Conservation (phyloP, 2,888 invertebrate species). For the Tenthredo scrophulariae region DNA sequence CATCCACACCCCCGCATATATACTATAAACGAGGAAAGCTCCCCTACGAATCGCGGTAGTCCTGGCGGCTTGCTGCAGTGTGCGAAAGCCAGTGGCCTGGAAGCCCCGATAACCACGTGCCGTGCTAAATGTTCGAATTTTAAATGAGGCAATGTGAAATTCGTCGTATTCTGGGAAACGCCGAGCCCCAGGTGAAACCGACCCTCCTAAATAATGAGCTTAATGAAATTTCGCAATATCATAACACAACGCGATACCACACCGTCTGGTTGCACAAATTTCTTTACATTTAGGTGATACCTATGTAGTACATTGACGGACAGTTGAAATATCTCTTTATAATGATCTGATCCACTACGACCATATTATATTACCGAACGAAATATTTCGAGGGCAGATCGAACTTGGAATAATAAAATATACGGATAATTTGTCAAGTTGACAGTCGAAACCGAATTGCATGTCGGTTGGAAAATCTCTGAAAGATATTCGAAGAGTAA, state of each 20-base stretch:
- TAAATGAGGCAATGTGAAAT: slow-evolving; percentile 56
- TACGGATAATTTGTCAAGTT: slow-evolving; percentile 23
- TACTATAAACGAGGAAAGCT: slow-evolving; percentile 29
- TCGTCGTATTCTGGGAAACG: slow-evolving; percentile 14
- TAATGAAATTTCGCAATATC: slow-evolving; percentile 2
- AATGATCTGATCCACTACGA: not conserved
- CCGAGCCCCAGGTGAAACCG: not conserved
- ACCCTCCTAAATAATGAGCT: not conserved
- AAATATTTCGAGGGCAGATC: not conserved
- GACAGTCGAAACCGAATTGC: slow-evolving; percentile 13
- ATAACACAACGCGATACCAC: not conserved
- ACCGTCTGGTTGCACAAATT: not conserved
- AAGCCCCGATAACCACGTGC: slow-evolving; percentile 69
- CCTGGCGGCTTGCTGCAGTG: slow-evolving; percentile 29
- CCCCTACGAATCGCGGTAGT: slow-evolving; percentile 27
- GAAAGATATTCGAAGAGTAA: not conserved
- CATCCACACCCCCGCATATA: not conserved
- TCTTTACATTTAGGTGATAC: not conserved
- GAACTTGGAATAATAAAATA: not conserved
- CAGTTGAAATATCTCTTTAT: slow-evolving; percentile 1
- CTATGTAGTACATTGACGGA: not conserved
- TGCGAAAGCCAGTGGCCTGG: slow-evolving; percentile 62
- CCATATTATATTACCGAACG: not conserved
- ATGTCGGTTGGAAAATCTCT: not conserved
- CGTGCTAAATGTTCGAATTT: slow-evolving; percentile 65